These are phyloP conservation scores for Drosophila subquinaria DNA, from an alignment of 2,888 invertebrate species.

Conservation along the genomic window DNA sequence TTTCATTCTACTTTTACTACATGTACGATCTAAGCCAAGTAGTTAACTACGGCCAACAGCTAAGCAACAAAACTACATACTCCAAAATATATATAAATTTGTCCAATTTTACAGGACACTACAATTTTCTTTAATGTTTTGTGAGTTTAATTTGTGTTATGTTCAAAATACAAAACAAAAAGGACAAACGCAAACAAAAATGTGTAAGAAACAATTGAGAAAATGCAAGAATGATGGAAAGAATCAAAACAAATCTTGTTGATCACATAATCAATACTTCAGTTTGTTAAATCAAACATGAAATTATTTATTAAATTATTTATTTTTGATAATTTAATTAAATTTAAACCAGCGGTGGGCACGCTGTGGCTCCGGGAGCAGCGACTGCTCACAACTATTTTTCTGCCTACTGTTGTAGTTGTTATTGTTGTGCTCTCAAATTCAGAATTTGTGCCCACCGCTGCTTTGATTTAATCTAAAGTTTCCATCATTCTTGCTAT, in stretches of 20 bases:
- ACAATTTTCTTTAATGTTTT: constrained; percentile 37
- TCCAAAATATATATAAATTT: constrained; percentile 24
- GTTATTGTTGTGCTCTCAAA: too few relatives aligned
- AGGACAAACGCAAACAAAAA: constrained; percentile 41
- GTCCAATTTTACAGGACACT: constrained; percentile 37
- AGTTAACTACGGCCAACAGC: constrained; percentile 72
- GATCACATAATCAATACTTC: neutral
- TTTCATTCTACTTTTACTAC: constrained; percentile 52
- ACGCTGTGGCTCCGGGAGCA: too few relatives aligned
- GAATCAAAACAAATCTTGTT: neutral
- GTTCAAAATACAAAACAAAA: constrained; percentile 52
- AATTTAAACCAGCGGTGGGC: neutral
- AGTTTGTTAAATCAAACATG: neutral
- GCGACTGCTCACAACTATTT: too few relatives aligned
- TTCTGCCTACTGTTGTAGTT: too few relatives aligned
- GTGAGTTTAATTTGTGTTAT: constrained; percentile 29
- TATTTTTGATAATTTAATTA: neutral
- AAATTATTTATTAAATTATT: too few relatives aligned
- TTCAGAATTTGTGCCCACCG: too few relatives aligned
- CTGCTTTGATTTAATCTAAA: neutral
- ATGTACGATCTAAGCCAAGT: constrained; percentile 54
- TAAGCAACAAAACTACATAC: constrained; percentile 79
- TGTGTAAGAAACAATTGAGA: neutral
- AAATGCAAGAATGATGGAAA: constrained; percentile 29
- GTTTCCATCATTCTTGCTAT: constrained; percentile 31